Percentiles rank a stretch among this genome's conserved stretches.
These are phyloP conservation scores for Erynnis tages DNA, from an alignment of 2,888 invertebrate species.

Conservation along the genomic window DNA sequence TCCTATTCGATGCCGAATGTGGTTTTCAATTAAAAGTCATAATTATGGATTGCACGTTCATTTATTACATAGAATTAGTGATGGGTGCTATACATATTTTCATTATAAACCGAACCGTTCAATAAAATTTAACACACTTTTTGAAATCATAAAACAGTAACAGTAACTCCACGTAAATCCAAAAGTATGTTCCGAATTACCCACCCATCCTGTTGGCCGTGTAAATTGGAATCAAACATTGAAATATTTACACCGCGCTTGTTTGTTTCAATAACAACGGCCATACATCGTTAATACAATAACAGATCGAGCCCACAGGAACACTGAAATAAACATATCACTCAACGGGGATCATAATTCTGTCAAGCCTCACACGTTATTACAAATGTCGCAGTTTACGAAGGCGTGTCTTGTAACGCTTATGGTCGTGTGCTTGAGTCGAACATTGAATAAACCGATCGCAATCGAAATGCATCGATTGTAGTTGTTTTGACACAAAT, in stretches of 20 bases:
- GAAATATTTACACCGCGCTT: constrained; percentile 21
- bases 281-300: constrained; percentile 37
- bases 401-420: constrained; percentile 6
- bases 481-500: constrained; percentile 34
- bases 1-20: no score
- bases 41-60: no score
- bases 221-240: constrained; percentile 22
- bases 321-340: constrained; percentile 54
- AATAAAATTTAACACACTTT: no score
- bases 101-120: no score
- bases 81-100: no score
- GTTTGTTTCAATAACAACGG: constrained; percentile 29
- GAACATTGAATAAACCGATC: not conserved
- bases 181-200: not conserved
- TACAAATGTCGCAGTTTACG: constrained; percentile 22
- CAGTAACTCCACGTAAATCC: not conserved
- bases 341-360: constrained; percentile 58
- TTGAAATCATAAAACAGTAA: no score
- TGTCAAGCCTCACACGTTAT: constrained; percentile 38
- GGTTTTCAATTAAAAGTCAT: no score
- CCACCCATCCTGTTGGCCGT: not conserved
- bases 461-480: not conserved
- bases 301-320: constrained; percentile 60
- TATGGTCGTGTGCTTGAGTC: constrained; percentile 15
- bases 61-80: no score